Evolutionary conservation across 2,113 vertebrate genomes (phyloP).

Genomic region (Aegotheles bennettii): DNA sequence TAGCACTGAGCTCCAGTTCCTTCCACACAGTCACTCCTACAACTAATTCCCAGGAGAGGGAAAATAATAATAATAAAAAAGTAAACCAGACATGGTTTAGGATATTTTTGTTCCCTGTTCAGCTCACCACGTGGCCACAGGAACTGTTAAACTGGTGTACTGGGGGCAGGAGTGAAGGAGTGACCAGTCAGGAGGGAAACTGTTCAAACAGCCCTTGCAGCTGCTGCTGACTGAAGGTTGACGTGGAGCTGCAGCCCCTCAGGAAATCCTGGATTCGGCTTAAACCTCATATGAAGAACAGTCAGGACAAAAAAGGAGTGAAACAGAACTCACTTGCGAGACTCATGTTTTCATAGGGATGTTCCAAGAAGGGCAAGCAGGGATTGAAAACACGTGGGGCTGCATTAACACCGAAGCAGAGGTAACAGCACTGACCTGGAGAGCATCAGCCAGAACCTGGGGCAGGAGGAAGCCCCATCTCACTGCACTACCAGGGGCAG

Average conservation of each 20-base stretch:
- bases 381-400: fast-evolving
- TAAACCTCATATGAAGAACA: background rate
- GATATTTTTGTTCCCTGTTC: background rate
- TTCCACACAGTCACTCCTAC: background rate
- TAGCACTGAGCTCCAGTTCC: background rate
- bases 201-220: background rate
- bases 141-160: background rate
- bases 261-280: background rate
- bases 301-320: background rate
- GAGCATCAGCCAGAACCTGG: background rate
- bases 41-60: background rate
- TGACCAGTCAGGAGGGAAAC: background rate
- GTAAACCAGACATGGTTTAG: background rate
- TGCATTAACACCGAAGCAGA: fast-evolving
- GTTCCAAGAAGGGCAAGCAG: background rate
- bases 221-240: background rate
- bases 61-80: background rate
- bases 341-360: background rate
- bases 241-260: fast-evolving
- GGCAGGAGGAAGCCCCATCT: background rate
- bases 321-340: background rate
- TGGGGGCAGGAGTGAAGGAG: background rate
- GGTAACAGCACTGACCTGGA: background rate
- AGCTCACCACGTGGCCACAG: background rate
- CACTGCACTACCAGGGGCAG: fast-evolving